Conservation (phyloP, 2,797 vertebrate species). For the Megalops cyprinoides region DNA sequence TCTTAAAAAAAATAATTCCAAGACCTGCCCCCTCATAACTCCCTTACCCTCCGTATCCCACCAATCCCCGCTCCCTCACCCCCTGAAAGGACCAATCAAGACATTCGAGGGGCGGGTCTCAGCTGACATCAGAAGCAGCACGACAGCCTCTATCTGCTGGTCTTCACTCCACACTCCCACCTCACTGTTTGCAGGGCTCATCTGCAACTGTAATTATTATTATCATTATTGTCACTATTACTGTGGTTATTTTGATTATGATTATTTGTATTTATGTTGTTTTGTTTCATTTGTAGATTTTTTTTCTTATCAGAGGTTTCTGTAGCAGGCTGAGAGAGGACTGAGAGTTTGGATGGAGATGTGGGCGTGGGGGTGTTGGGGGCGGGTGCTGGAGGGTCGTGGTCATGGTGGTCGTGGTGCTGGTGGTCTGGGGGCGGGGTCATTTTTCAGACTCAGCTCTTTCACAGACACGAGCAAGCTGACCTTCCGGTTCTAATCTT, state of each 20-base stretch:
- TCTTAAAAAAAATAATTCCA: constrained; percentile 18
- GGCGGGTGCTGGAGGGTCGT: no score
- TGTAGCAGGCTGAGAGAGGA: constrained; percentile 57
- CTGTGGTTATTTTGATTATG: constrained; percentile 73
- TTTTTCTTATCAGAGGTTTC: constrained; percentile 61
- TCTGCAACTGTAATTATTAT: constrained; percentile 75
- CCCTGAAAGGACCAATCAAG: constrained; percentile 26
- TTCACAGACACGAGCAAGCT: constrained; percentile 65
- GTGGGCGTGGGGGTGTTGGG: constrained; percentile 41
- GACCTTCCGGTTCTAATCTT: constrained; percentile 75
- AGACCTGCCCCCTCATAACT: constrained; percentile 12
- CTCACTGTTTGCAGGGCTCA: constrained; percentile 73
- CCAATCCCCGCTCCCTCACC: background rate
- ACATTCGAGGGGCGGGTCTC: constrained; percentile 15
- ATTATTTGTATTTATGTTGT: constrained; percentile 73
- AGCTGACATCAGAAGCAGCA: constrained; percentile 19
- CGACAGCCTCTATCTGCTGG: constrained; percentile 58
- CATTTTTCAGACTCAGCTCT: constrained; percentile 69
- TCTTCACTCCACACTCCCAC: constrained; percentile 59
- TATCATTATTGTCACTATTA: constrained; percentile 63
- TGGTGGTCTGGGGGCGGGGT: no score
- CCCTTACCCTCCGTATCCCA: background rate
- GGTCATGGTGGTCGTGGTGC: no score
- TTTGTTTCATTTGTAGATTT: constrained; percentile 72
- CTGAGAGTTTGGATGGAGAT: constrained; percentile 30